Evolutionary conservation across 2,797 vertebrate species (phyloP).

Genomic region (Tokudaia tokunoshimensis): DNA sequence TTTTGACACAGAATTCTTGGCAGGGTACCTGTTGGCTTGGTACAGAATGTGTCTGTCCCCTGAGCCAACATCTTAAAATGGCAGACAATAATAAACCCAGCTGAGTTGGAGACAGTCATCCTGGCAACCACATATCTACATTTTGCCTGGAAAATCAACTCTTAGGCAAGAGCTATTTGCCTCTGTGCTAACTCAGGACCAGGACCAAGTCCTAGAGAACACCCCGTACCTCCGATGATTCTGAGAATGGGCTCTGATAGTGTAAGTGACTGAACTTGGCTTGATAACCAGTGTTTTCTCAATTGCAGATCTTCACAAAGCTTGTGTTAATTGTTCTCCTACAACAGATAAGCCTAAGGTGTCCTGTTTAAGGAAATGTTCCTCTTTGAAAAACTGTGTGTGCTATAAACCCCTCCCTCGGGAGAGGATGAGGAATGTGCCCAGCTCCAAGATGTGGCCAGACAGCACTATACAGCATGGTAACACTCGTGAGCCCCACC

Average conservation of each 20-base stretch:
- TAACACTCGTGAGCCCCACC: not conserved
- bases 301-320: slow-evolving; percentile 46
- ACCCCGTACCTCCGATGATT: not conserved
- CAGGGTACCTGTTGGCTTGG: not conserved
- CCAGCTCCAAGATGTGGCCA: not conserved
- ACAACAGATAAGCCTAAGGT: slow-evolving; percentile 37
- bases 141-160: not conserved
- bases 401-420: not conserved
- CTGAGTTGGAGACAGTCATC: not conserved
- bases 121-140: not conserved
- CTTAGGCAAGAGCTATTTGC: not conserved
- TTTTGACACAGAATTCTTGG: slow-evolving; percentile 17
- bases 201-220: not conserved
- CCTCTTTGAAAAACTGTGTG: slow-evolving; percentile 32
- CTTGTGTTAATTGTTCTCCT: slow-evolving; percentile 45
- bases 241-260: not conserved
- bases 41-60: not conserved
- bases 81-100: not conserved
- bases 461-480: not conserved
- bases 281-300: slow-evolving; percentile 57
- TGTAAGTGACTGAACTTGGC: slow-evolving; percentile 37
- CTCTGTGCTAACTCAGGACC: not conserved
- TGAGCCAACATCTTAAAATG: not conserved
- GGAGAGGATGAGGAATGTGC: too few relatives aligned
- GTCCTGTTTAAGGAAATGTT: not conserved